Conservation (phyloP, 2,113 vertebrate species). For the Macquaria ambigua region DNA sequence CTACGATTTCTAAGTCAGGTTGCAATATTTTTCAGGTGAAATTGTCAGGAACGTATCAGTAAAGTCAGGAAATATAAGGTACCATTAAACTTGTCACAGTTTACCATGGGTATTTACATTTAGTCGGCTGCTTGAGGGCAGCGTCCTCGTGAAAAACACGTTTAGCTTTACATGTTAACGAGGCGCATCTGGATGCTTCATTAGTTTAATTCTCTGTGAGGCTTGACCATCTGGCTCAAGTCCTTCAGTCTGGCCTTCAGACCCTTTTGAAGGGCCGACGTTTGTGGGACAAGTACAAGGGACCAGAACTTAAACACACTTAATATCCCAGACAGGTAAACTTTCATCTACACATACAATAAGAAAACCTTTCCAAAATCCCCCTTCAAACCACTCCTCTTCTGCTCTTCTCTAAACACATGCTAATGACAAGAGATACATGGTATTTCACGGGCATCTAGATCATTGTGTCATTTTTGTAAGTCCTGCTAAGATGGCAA, state of each 20-base stretch:
- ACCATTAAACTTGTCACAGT: background rate
- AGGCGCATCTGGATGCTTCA: slow-evolving; percentile 25
- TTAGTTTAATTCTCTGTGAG: slow-evolving; percentile 21
- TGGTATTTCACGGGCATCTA: background rate
- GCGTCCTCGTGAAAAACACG: background rate
- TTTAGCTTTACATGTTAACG: slow-evolving; percentile 7
- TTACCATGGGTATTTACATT: background rate
- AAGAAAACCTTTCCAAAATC: background rate
- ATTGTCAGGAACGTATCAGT: background rate
- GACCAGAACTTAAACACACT: background rate
- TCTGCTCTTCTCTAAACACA: background rate
- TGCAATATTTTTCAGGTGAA: background rate
- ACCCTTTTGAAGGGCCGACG: background rate
- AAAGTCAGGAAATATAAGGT: background rate
- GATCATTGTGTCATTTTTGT: background rate
- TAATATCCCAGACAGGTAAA: background rate
- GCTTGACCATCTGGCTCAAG: slow-evolving; percentile 32
- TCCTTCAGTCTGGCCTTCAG: slow-evolving; percentile 18
- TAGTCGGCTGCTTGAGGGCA: background rate
- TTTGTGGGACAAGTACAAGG: background rate
- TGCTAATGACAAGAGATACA: slow-evolving; percentile 1
- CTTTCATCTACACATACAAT: background rate
- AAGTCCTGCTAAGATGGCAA: background rate
- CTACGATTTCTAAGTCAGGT: background rate
- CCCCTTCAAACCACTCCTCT: background rate